Conservation (phyloP, 2,888 invertebrate genomes). For the Polymixis lichenea region DNA sequence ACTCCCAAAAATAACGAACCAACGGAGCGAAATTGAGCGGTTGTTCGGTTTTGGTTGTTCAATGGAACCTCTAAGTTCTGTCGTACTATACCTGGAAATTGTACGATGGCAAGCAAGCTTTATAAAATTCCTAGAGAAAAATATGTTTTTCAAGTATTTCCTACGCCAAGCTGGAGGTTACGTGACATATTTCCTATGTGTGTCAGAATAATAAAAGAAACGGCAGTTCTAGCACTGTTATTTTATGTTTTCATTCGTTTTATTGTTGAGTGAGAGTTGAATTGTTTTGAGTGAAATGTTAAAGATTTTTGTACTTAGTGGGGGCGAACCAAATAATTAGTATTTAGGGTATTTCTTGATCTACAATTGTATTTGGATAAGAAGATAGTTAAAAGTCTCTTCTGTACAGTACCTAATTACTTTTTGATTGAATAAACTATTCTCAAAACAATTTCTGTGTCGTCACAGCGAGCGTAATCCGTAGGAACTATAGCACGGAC, state of each 20-base stretch:
- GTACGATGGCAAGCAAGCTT: constrained; percentile 19
- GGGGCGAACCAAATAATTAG: neutral
- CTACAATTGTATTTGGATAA: no score
- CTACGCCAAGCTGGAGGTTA: neutral
- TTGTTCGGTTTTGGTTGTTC: neutral
- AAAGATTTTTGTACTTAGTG: neutral
- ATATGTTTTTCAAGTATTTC: constrained; percentile 55
- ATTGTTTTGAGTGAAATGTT: neutral
- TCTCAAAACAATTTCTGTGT: no score
- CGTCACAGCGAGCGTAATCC: no score
- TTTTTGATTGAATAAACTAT: no score
- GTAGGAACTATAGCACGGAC: no score
- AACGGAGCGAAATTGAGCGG: neutral
- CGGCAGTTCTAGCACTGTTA: neutral
- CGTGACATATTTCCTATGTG: constrained; percentile 17
- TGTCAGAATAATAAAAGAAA: constrained; percentile 34
- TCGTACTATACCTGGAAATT: constrained; percentile 10
- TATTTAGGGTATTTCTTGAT: no score
- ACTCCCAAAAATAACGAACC: neutral
- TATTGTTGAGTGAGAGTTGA: neutral
- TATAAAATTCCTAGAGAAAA: constrained; percentile 39
- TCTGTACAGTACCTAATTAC: no score
- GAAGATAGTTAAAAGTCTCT: no score
- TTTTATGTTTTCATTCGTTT: constrained; percentile 9
- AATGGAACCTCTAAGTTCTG: neutral